Conservation (phyloP, 2,797 vertebrate genomes). For the Mus minutoides region DNA sequence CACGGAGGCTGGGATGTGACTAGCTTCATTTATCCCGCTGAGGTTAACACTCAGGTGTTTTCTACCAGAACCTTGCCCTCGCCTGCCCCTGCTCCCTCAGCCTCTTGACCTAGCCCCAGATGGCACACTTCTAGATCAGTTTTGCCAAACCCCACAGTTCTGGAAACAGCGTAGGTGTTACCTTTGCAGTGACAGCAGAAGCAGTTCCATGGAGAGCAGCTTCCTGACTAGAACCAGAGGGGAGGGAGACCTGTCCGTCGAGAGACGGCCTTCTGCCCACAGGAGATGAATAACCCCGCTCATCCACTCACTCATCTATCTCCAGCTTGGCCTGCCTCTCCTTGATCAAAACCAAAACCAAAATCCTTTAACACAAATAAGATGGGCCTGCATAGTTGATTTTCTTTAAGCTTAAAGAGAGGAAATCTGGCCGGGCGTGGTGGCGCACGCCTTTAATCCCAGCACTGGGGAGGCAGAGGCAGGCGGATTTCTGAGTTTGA, state of each 20-base stretch:
- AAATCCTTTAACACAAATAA: background rate
- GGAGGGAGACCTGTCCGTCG: background rate
- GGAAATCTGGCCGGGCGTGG: too few species aligned
- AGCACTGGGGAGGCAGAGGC: too few species aligned
- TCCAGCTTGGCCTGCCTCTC: background rate
- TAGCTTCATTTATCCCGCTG: background rate
- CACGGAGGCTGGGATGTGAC: background rate
- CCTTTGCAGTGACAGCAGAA: background rate
- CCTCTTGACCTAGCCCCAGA: background rate
- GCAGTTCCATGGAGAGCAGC: background rate
- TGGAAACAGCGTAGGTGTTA: background rate
- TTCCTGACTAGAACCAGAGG: background rate
- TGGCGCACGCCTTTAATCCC: too few species aligned
- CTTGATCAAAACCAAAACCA: background rate
- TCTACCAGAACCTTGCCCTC: background rate
- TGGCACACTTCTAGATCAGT: background rate
- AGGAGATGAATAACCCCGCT: background rate
- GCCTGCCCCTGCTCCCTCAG: background rate
- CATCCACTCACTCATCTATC: background rate
- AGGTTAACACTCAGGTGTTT: background rate
- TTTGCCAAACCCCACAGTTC: background rate
- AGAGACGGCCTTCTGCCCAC: background rate
- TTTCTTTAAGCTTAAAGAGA: background rate
- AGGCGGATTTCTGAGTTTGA: too few species aligned
- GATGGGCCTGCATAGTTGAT: background rate